Percentiles rank a stretch among this genome's conserved stretches.
Evolutionary conservation across 2,797 vertebrate species (phyloP).

Genomic region (Cynodonichthys magdalenae): DNA sequence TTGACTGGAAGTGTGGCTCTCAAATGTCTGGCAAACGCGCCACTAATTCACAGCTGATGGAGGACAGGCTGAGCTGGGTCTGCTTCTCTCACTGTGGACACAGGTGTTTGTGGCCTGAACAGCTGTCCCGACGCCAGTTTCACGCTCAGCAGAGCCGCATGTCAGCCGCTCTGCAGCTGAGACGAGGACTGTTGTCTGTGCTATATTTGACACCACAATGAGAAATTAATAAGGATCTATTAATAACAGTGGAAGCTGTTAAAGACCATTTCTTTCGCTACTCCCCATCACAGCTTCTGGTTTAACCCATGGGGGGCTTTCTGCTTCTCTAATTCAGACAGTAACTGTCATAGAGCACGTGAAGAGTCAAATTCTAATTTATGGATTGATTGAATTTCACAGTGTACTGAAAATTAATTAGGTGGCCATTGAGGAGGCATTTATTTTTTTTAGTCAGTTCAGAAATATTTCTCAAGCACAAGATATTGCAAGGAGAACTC

Average conservation of each 20-base stretch:
- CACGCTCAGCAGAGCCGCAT: slow-evolving; percentile 40
- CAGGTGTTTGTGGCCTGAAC: slow-evolving; percentile 64
- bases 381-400: slow-evolving; percentile 24
- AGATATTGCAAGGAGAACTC: background rate
- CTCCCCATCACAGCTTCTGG: slow-evolving; percentile 50
- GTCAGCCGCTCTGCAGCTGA: slow-evolving; percentile 68
- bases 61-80: slow-evolving; percentile 32
- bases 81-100: slow-evolving; percentile 48
- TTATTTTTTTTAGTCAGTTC: background rate
- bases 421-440: background rate
- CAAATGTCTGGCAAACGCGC: background rate
- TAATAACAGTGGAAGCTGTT: slow-evolving; percentile 78
- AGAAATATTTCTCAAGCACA: background rate
- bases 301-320: slow-evolving; percentile 44
- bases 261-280: slow-evolving; percentile 63
- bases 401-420: slow-evolving; percentile 3
- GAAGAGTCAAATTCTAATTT: slow-evolving; percentile 13
- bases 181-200: slow-evolving; percentile 71
- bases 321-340: slow-evolving; percentile 61
- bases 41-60: slow-evolving; percentile 44
- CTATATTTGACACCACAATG: slow-evolving; percentile 78
- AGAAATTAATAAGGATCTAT: slow-evolving; percentile 83
- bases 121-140: slow-evolving; percentile 69
- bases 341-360: slow-evolving; percentile 40
- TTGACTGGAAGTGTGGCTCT: background rate